Base-by-base conservation (phyloP, 2,797 vertebrate genomes). In the Semaprochilodus insignis region DNA sequence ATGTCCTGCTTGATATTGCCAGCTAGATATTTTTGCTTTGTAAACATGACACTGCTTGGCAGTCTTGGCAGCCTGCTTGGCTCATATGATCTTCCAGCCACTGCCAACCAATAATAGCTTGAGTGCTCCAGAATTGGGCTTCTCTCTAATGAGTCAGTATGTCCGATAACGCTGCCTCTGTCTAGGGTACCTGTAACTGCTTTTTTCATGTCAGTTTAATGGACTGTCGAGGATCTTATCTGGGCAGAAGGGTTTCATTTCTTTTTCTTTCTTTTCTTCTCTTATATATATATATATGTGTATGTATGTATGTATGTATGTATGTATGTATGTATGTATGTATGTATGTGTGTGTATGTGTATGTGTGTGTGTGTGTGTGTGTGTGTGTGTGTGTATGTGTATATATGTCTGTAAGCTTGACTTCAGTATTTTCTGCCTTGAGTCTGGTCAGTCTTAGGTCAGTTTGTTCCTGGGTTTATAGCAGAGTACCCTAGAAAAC, bases 21-120 rank as follows among this genome's bases (percentile, higher is more conserved):
- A 77, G 71, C 55, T 76, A 76, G 79, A 69, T 84, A 80, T 84
- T 85, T 85, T 80, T 74, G 73, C 65, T 17, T 31, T 72, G 48
- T 55, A 74, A 71, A 82, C 76, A 55, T 57, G 66, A 83, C 31
- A 52, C 81, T 71, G 19, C 59, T 76, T 78, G 81, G 52, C 78
- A 77, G 55, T 23, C 48, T 27, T 4, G n/a, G 69, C 67, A n/a
- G 0, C 60, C 40, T 4, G 21, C 77, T 54, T 55, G 70, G 71
- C 78, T 78, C 74, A 23, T 81, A 54, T 81, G 60, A 67, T 83
- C 75, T 40, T 66, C 71, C 65, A 55, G 77, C 65, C 54, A 66
- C 76, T 65, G 15, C 27, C 25, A 65, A 23, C 67, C 15, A 65
- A 19, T 77, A 77, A 48, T 57, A 77, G 77, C 63, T 55, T 59